phyloP scores from a whole-genome alignment of 2,888 invertebrate species.

The Abscondita cerata region DNA sequence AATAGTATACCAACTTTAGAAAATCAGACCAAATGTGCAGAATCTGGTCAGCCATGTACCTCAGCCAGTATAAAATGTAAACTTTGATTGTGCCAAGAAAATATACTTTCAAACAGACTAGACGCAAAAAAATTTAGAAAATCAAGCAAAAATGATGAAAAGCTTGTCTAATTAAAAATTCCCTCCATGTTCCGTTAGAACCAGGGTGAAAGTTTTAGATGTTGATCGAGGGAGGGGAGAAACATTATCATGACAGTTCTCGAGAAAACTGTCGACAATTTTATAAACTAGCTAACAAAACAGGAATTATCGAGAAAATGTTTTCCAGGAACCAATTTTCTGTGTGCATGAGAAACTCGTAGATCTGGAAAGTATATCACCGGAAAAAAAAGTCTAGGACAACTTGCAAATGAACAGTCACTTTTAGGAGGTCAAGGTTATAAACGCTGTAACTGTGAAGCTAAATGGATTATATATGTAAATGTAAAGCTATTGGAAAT shows the following conservation, averaged over 20 bases:
- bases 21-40: constrained; percentile 1
- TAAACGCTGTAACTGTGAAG: not conserved
- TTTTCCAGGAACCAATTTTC: constrained; percentile 41
- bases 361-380: constrained; percentile 35
- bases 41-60: not conserved
- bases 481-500: constrained; percentile 5
- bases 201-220: not conserved
- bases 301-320: constrained; percentile 35
- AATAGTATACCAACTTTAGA: not conserved
- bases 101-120: not conserved
- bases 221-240: constrained; percentile 4
- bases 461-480: constrained; percentile 1
- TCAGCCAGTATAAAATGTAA: not conserved
- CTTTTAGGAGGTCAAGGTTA: constrained; percentile 4
- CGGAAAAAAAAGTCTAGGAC: constrained; percentile 31
- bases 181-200: not conserved
- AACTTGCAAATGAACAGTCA: constrained; percentile 6
- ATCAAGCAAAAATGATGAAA: not conserved
- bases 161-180: not conserved
- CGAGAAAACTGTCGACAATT: not conserved
- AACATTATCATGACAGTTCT: not conserved
- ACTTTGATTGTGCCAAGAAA: not conserved
- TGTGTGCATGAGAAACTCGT: constrained; percentile 38
- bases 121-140: constrained; percentile 8
- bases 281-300: constrained; percentile 11